phyloP scores from a whole-genome alignment of 1,140 invertebrate species.

The Apis mellifera region DNA sequence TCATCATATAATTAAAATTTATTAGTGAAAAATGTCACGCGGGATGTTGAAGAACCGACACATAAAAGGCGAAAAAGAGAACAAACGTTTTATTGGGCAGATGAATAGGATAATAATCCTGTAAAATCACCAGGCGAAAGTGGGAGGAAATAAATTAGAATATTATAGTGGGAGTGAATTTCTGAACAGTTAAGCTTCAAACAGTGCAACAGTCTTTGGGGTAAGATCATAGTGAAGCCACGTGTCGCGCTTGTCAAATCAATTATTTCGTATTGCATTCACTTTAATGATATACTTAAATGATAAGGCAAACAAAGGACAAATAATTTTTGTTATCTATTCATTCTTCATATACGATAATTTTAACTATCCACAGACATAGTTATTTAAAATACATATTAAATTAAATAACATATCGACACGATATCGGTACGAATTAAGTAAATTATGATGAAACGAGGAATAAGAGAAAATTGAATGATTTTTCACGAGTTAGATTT shows the following conservation, averaged over 20 bases:
- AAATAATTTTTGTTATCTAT: too few relatives aligned
- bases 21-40: neutral
- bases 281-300: neutral
- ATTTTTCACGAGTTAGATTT: too few relatives aligned
- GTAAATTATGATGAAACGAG: neutral
- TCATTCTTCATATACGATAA: neutral
- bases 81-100: neutral
- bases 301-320: neutral
- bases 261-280: neutral
- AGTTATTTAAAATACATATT: neutral
- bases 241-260: conserved; percentile 22
- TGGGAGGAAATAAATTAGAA: neutral
- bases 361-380: neutral
- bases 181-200: conserved; percentile 14
- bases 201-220: neutral
- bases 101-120: conserved; percentile 1
- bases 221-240: conserved; percentile 8
- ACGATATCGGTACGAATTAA: too few relatives aligned
- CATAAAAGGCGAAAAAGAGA: neutral
- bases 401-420: neutral
- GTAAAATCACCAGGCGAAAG: neutral
- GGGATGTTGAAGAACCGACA: neutral
- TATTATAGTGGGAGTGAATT: neutral
- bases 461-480: too few relatives aligned
- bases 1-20: neutral